phyloP scores from a whole-genome alignment of 2,797 vertebrate species.

The Sebastes variabilis region DNA sequence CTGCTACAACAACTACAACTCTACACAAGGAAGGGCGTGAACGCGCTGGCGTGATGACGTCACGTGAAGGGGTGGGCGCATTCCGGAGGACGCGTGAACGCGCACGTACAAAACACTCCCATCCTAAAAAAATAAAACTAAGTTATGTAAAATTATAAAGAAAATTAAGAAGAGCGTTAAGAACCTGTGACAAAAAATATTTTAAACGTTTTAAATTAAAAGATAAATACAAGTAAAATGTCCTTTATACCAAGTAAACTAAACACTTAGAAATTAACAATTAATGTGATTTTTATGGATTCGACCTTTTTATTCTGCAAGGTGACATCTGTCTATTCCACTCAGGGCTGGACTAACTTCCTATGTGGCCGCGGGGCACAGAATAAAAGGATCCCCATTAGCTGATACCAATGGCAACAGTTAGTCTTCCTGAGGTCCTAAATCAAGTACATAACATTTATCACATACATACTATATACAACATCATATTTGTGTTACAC shows the following conservation, averaged over 20 bases:
- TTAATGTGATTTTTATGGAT: not conserved
- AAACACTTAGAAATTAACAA: not conserved
- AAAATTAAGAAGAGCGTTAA: not conserved
- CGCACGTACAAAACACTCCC: not conserved
- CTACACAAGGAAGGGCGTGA: constrained; percentile 26
- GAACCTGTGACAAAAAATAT: too few relatives aligned
- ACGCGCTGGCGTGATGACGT: constrained; percentile 39
- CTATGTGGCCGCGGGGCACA: too few relatives aligned
- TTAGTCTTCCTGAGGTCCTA: too few relatives aligned
- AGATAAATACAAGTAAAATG: not conserved
- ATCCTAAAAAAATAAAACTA: not conserved
- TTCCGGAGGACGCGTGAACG: not conserved
- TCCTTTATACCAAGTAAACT: not conserved
- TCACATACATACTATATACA: too few relatives aligned
- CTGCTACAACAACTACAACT: constrained; percentile 55
- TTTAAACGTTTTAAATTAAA: not conserved
- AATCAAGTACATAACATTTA: too few relatives aligned
- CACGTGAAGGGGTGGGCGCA: constrained; percentile 1
- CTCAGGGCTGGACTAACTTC: too few relatives aligned
- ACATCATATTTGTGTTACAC: too few relatives aligned
- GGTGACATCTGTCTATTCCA: not conserved
- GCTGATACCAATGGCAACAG: too few relatives aligned
- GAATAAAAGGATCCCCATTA: too few relatives aligned
- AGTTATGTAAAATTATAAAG: not conserved
- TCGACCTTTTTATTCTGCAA: not conserved